phyloP scores from a whole-genome alignment of 2,888 invertebrate species.

The Agrochola litura region DNA sequence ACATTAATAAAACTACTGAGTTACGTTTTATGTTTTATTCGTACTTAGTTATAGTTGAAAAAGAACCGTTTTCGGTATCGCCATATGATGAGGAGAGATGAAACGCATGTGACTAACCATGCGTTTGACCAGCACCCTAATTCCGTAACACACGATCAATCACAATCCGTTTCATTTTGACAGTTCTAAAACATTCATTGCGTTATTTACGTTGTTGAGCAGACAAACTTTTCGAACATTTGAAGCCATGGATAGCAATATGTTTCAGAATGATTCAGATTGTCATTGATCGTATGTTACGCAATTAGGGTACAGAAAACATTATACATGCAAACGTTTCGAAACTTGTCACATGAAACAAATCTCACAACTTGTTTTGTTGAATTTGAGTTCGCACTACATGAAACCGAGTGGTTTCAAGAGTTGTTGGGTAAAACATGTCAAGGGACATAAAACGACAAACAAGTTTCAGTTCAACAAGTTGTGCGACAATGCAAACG shows the following conservation, averaged over 20 bases:
- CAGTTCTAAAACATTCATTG: too few relatives aligned
- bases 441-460: too few relatives aligned
- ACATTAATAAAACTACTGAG: slow-evolving; percentile 52
- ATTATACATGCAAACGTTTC: not conserved
- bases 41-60: slow-evolving; percentile 22
- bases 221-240: too few relatives aligned
- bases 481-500: not conserved
- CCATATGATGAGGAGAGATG: not conserved
- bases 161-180: too few relatives aligned
- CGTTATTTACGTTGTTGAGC: too few relatives aligned
- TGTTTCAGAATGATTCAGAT: too few relatives aligned
- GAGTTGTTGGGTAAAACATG: not conserved
- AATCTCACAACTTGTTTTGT: not conserved
- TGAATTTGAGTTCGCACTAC: not conserved
- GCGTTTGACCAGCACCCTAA: not conserved
- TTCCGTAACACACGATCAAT: too few relatives aligned
- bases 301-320: not conserved
- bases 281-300: too few relatives aligned
- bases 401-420: not conserved
- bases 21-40: slow-evolving; percentile 37
- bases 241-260: too few relatives aligned
- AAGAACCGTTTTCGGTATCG: slow-evolving; percentile 1
- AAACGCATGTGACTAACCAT: not conserved
- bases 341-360: not conserved
- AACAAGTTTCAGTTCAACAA: not conserved